phyloP scores from a whole-genome alignment of 2,113 vertebrate genomes.

The Nothobranchius kuhntae region DNA sequence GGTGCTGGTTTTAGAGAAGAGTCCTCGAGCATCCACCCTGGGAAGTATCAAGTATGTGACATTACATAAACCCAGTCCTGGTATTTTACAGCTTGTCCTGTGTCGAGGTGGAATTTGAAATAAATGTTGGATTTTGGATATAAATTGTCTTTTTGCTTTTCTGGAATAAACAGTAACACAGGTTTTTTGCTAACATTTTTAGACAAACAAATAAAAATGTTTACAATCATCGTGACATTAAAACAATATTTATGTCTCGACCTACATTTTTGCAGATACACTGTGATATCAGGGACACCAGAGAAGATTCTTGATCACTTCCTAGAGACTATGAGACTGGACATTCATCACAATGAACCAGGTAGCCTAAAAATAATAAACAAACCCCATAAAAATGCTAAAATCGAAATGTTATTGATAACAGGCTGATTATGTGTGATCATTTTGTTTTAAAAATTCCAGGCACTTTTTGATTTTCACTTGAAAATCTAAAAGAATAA shows the following conservation, averaged over 20 bases:
- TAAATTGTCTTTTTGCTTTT: too few relatives aligned
- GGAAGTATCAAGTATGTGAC: constrained; percentile 82
- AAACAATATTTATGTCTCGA: neutral
- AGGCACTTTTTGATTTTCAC: too few relatives aligned
- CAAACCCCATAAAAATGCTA: neutral
- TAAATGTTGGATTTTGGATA: too few relatives aligned
- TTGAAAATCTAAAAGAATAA: too few relatives aligned
- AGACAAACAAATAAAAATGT: neutral
- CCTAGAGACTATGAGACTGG: constrained; percentile 95
- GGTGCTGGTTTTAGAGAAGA: constrained; percentile 97
- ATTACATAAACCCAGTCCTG: too few relatives aligned
- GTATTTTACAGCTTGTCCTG: too few relatives aligned
- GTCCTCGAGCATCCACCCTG: constrained; percentile 88
- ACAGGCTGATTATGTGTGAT: too few relatives aligned
- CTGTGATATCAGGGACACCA: constrained; percentile 97
- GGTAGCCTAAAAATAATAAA: constrained; percentile 44
- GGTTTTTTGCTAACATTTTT: too few relatives aligned
- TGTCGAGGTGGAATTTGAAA: too few relatives aligned
- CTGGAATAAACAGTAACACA: too few relatives aligned
- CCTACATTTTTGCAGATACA: constrained; percentile 82
- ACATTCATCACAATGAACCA: constrained; percentile 88
- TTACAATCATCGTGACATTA: neutral
- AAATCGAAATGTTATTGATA: too few relatives aligned
- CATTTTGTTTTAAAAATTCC: neutral
- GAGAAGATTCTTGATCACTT: constrained; percentile 99